Percentiles rank a stretch among this genome's conserved stretches.
These are phyloP conservation scores for Chloebia gouldiae DNA, from an alignment of 2,113 vertebrate species.

Conservation along the genomic window DNA sequence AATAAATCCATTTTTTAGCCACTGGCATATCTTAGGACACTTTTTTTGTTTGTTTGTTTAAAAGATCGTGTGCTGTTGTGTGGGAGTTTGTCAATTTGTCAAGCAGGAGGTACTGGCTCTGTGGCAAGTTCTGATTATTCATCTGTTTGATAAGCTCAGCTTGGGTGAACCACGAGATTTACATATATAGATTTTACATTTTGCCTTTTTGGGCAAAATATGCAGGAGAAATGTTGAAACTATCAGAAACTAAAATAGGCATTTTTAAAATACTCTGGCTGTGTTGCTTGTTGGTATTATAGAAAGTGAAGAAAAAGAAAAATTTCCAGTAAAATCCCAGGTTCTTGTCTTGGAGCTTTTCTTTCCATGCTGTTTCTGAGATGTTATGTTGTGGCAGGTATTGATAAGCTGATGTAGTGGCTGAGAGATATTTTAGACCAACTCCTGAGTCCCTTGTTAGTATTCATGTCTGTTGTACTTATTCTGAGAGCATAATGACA, in stretches of 20 bases:
- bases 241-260: background rate
- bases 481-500: slow-evolving; percentile 9
- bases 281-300: background rate
- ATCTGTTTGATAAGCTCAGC: background rate
- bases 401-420: background rate
- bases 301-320: background rate
- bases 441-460: slow-evolving; percentile 5
- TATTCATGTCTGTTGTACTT: slow-evolving; percentile 25
- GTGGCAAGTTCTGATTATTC: background rate
- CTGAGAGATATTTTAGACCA: background rate
- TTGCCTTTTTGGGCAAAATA: background rate
- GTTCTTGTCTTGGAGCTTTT: background rate
- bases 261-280: background rate
- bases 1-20: background rate
- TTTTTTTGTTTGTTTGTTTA: background rate
- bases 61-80: background rate
- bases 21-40: background rate
- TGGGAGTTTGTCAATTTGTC: background rate
- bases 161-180: background rate
- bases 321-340: background rate
- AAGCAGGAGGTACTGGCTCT: background rate
- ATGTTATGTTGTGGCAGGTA: background rate
- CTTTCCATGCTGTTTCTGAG: background rate
- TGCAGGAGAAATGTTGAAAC: background rate
- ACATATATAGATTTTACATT: rapidly evolving